These are phyloP conservation scores for Scaptomyza graminum DNA, from an alignment of 1,140 invertebrate genomes.

Conservation along the genomic window DNA sequence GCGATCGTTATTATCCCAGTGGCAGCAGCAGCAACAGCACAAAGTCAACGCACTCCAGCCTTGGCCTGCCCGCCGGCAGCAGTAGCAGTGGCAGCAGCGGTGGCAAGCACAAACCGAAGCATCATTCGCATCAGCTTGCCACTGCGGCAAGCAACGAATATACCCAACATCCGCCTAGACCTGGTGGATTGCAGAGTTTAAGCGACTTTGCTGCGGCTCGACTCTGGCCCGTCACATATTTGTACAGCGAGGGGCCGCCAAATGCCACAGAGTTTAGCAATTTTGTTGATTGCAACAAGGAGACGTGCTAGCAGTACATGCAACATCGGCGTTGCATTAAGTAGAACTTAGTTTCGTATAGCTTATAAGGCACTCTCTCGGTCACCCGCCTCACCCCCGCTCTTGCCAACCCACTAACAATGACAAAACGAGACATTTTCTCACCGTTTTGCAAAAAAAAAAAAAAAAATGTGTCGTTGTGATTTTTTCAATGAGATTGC, in stretches of 20 bases:
- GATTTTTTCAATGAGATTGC: constrained; percentile 55
- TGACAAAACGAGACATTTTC: constrained; percentile 36
- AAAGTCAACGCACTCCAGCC: constrained; percentile 58
- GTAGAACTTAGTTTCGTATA: constrained; percentile 26
- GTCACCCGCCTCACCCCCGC: not conserved
- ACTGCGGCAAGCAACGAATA: constrained; percentile 67
- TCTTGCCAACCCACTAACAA: constrained; percentile 28
- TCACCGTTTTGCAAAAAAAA: constrained; percentile 33
- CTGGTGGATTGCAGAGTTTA: constrained; percentile 84
- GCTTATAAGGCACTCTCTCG: constrained; percentile 25
- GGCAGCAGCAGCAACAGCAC: constrained; percentile 55
- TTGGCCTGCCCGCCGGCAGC: constrained; percentile 61
- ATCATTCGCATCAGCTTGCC: constrained; percentile 51
- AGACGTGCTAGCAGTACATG: constrained; percentile 68
- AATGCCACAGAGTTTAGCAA: constrained; percentile 84
- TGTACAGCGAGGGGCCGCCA: constrained; percentile 87
- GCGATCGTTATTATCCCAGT: constrained; percentile 89
- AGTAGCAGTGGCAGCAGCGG: constrained; percentile 51
- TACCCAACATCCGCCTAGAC: constrained; percentile 83
- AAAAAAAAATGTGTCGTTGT: constrained; percentile 39
- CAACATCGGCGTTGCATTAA: constrained; percentile 23
- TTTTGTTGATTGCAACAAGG: constrained; percentile 84
- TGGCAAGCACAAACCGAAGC: constrained; percentile 83
- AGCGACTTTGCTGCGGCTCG: constrained; percentile 84
- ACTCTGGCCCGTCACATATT: constrained; percentile 88